Conservation (phyloP, 2,888 invertebrate genomes). For the Ceraclea dissimilis region DNA sequence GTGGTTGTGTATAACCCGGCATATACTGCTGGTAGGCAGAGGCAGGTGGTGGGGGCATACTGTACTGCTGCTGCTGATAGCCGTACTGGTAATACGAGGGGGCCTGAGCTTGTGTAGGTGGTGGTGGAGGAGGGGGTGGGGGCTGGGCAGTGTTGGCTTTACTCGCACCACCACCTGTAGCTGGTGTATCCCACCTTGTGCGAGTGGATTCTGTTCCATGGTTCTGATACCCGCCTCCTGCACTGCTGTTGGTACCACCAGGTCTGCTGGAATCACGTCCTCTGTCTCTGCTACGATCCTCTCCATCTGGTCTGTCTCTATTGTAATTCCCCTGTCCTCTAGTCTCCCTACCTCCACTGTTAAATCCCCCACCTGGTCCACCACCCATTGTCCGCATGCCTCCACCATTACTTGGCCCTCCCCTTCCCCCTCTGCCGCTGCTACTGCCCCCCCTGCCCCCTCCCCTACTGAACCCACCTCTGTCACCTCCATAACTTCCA, state of each 20-base stretch:
- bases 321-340: not conserved
- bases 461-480: not conserved
- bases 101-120: slow-evolving; percentile 8
- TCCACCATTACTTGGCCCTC: not conserved
- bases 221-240: not conserved
- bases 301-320: not conserved
- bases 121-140: slow-evolving; percentile 4
- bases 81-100: slow-evolving; percentile 13
- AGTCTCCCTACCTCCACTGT: not conserved
- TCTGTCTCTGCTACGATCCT: not conserved
- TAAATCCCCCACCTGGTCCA: not conserved
- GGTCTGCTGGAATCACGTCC: not conserved
- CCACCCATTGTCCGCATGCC: not conserved
- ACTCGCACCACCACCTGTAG: too few relatives aligned
- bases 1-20: slow-evolving; percentile 12
- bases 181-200: not conserved
- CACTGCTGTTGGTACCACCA: not conserved
- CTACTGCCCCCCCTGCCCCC: not conserved
- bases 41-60: slow-evolving; percentile 19
- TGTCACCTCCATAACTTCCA: slow-evolving; percentile 9
- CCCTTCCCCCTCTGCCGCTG: not conserved
- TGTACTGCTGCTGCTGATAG: slow-evolving; percentile 13
- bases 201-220: not conserved
- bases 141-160: not conserved
- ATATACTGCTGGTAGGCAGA: slow-evolving; percentile 13